Base-by-base conservation (phyloP, 2,888 invertebrate species). In the Biston stratarius region DNA sequence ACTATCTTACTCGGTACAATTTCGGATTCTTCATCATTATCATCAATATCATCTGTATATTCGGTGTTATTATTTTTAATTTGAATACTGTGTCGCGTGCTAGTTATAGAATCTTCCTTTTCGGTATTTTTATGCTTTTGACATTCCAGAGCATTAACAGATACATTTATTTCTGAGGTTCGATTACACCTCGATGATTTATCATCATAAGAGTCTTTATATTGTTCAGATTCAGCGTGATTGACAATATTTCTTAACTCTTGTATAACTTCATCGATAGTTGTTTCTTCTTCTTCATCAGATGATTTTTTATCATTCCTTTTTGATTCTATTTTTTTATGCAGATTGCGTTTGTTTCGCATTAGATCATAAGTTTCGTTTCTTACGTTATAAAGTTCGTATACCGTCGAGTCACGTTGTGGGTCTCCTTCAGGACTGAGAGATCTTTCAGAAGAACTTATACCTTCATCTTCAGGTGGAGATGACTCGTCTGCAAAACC, bases 181-280 rank as follows among this genome's bases (percentile, higher is more conserved):
- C 90, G 88, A 64, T 92, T 91, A 70, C 89, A 90, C 71, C 88
- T 87, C 8, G 89, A 89, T 45, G 91, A 87, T 61, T 86, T 85
- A 52, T 84, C 84, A 59, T 92, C 90, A 61, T 78, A 88, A 15
- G 74, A 76, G 52, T 86, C 93, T 75, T 93, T 94, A 72, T 94
- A 94, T 62, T 94, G 94, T 86, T 96, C 96, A 0, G 96, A 96
- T 87, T 97, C 97, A 0, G 97, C 97, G 78, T 97, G 97, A 81
- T 97, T 97, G 0, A 97, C 97, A 70, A 98, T 97, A 78, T 97
- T 97, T 73, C 96, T 95, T 45, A 98, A 87, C 84, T 97, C 97
- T 86, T 97, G 97, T 80, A 98, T 97, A 1, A 97, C 97, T 88
- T 97, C 97, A 78, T 97, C 97, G 70, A 98, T 97, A 2, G 97